These are phyloP conservation scores for Holothuria glaberrima DNA, from an alignment of 35 echinoderm and acorn worm species.

Conservation along the genomic window DNA sequence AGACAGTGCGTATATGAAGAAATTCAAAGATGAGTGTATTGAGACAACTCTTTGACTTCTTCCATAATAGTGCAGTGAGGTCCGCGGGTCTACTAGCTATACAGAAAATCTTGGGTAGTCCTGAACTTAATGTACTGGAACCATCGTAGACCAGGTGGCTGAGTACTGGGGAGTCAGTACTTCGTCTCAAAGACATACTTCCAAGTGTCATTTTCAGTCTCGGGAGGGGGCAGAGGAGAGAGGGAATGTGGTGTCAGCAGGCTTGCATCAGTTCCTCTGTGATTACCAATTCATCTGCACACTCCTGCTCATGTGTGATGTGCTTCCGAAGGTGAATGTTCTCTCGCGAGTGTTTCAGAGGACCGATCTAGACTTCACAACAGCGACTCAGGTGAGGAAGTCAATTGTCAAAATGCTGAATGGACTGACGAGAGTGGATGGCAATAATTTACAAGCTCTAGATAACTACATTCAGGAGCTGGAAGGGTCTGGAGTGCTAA, in stretches of 20 bases:
- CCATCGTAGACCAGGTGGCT: conserved; percentile 50
- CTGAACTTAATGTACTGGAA: conserved; percentile 27
- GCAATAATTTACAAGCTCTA: conserved; percentile 15
- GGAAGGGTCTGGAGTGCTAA: no score
- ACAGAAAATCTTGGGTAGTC: conserved; percentile 45
- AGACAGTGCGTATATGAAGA: conserved; percentile 24
- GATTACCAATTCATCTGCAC: conserved; percentile 16
- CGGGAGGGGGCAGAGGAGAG: conserved; percentile 38
- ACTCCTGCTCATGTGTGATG: conserved; percentile 31
- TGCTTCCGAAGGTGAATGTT: conserved; percentile 11
- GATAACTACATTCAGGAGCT: not conserved
- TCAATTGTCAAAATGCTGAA: conserved; percentile 12
- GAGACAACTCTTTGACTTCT: conserved; percentile 5
- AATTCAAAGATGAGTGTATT: conserved; percentile 8
- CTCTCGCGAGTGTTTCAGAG: conserved; percentile 43
- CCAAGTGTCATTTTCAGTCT: conserved; percentile 32
- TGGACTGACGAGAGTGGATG: conserved; percentile 18
- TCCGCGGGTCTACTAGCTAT: conserved; percentile 1
- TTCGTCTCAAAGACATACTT: conserved; percentile 17
- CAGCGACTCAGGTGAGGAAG: conserved; percentile 19
- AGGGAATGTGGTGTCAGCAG: conserved; percentile 20
- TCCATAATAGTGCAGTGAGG: conserved; percentile 13
- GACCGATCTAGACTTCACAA: conserved; percentile 35
- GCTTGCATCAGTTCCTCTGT: conserved; percentile 7
- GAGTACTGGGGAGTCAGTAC: conserved; percentile 4